These are phyloP conservation scores for Burhinus bistriatus DNA, from an alignment of 2,113 vertebrate species.

Conservation along the genomic window DNA sequence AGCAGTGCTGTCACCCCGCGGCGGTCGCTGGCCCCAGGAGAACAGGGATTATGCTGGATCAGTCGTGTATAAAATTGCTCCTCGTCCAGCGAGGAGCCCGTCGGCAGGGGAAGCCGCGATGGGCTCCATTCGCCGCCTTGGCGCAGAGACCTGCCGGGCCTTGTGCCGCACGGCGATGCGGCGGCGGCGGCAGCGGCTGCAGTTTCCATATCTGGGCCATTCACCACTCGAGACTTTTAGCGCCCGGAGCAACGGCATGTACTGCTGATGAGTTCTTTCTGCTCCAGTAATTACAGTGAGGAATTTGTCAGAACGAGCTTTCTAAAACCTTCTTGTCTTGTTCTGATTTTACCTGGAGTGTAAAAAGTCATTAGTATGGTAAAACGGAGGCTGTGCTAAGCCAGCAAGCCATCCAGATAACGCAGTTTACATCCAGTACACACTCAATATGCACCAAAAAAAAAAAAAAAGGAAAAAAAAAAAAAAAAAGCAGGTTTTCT, in stretches of 20 bases:
- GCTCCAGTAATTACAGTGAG: conserved; percentile 67
- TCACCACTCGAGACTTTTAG: conserved; percentile 47
- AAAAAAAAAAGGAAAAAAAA: not conserved
- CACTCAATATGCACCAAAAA: not conserved
- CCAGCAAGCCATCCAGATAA: not conserved
- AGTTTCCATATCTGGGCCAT: conserved; percentile 57
- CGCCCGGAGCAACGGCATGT: conserved; percentile 48
- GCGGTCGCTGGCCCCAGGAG: fast-evolving
- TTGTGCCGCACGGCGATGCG: not conserved
- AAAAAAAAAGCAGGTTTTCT: not conserved
- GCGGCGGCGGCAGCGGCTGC: not conserved
- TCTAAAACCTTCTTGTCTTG: conserved; percentile 52
- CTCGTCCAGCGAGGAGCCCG: not conserved
- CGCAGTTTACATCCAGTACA: not conserved
- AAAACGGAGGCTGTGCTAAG: not conserved
- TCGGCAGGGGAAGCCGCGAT: not conserved
- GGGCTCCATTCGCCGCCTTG: not conserved
- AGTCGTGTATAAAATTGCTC: not conserved
- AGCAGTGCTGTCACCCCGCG: not conserved
- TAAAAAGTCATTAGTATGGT: conserved; percentile 53
- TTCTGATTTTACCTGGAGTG: conserved; percentile 64
- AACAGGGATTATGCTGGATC: not conserved
- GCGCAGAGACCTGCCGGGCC: not conserved
- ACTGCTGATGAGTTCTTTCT: conserved; percentile 66
- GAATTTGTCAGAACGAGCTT: conserved; percentile 63